Conservation (phyloP, 2,888 invertebrate genomes). For the Heteropelma amictum region DNA sequence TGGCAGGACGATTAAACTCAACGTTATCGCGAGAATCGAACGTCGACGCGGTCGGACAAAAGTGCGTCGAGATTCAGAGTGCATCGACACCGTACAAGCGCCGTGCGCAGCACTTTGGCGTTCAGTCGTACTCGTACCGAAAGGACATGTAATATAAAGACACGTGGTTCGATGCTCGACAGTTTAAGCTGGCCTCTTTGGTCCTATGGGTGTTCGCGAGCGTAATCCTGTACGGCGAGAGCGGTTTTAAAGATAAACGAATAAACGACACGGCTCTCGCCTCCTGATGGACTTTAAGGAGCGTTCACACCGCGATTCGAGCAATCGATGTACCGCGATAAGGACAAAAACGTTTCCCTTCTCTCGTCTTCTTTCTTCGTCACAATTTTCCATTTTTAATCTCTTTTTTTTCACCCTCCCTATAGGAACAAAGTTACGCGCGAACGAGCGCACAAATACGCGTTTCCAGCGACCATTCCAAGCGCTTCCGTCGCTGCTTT, state of each 20-base stretch:
- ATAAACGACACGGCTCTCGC: constrained; percentile 6
- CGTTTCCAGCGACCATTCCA: constrained; percentile 47
- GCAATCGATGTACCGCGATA: constrained; percentile 6
- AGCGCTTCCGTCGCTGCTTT: constrained; percentile 44
- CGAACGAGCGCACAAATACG: constrained; percentile 65
- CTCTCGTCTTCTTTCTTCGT: not conserved
- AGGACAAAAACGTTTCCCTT: not conserved
- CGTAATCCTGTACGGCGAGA: not conserved
- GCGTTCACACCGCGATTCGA: constrained; percentile 45
- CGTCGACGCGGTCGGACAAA: constrained; percentile 6
- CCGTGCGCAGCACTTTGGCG: not conserved
- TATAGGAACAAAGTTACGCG: constrained; percentile 27
- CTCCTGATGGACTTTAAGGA: constrained; percentile 45
- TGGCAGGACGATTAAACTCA: not conserved
- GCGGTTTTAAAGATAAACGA: not conserved
- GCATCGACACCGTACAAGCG: constrained; percentile 38
- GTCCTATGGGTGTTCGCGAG: constrained; percentile 24
- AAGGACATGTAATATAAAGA: constrained; percentile 14
- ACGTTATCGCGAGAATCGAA: not conserved
- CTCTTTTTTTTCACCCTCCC: not conserved
- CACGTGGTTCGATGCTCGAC: constrained; percentile 29
- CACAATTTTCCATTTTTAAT: not conserved
- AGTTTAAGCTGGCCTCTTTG: constrained; percentile 25
- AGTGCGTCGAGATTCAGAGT: constrained; percentile 31
- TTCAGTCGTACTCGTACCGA: not conserved